Evolutionary conservation across 2,797 vertebrate species (phyloP).

Genomic region (Hoplostethus atlanticus): DNA sequence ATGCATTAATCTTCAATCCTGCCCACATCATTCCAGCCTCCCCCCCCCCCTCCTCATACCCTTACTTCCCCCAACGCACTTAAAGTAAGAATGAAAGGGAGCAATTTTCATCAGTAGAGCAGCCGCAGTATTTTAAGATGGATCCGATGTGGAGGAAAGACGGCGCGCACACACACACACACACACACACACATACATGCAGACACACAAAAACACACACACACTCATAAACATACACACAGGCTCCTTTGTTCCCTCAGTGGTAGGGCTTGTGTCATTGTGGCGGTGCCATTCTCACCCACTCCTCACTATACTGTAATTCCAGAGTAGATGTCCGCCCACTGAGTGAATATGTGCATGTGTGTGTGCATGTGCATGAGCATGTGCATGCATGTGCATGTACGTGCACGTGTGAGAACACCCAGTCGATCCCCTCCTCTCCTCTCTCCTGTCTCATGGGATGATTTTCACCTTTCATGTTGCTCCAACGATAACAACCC

Average conservation of each 20-base stretch:
- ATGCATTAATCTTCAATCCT: constrained; percentile 65
- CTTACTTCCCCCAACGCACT: constrained; percentile 35
- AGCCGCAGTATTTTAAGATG: constrained; percentile 76
- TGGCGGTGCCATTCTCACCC: constrained; percentile 71
- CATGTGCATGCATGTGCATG: constrained; percentile 10
- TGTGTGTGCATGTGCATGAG: constrained; percentile 23
- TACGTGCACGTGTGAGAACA: constrained; percentile 2
- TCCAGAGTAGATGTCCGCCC: constrained; percentile 47
- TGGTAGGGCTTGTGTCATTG: constrained; percentile 61
- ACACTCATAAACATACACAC: constrained; percentile 46
- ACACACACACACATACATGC: background rate
- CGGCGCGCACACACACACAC: constrained; percentile 45
- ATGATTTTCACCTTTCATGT: constrained; percentile 22
- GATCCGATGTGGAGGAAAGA: constrained; percentile 63
- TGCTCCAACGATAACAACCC: constrained; percentile 11
- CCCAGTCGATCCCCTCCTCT: constrained; percentile 38
- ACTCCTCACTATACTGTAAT: constrained; percentile 58
- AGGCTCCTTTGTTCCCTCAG: constrained; percentile 66
- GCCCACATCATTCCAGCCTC: constrained; percentile 70
- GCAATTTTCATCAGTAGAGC: constrained; percentile 75
- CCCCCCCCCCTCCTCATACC: constrained; percentile 15
- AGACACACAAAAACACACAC: constrained; percentile 8
- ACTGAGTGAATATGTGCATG: constrained; percentile 22
- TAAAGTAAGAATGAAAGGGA: constrained; percentile 70
- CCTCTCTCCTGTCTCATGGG: constrained; percentile 1